These are phyloP conservation scores for Cheilosia urbana DNA, from an alignment of 2,888 invertebrate species.

Conservation along the genomic window DNA sequence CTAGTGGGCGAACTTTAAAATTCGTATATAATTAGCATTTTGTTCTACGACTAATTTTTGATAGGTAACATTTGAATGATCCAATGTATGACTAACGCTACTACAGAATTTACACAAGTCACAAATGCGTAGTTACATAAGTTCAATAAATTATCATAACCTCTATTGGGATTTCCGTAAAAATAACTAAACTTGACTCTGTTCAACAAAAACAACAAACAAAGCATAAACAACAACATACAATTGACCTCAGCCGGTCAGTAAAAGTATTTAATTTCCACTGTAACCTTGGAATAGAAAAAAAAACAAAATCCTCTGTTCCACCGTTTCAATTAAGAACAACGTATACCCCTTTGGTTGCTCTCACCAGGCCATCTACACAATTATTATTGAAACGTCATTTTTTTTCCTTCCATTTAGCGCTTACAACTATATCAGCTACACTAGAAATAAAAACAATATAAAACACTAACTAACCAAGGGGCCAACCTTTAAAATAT, in stretches of 20 bases:
- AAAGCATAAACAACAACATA: not conserved
- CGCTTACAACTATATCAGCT: conserved; percentile 2
- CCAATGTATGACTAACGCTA: not conserved
- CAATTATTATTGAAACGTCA: conserved; percentile 39
- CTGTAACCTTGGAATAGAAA: conserved; percentile 16
- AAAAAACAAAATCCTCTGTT: conserved; percentile 19
- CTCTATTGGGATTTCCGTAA: not conserved
- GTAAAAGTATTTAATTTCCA: not conserved
- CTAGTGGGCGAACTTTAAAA: too few relatives aligned
- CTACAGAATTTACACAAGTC: not conserved
- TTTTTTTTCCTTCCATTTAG: conserved; percentile 50
- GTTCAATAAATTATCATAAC: conserved; percentile 24
- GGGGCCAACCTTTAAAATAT: conserved; percentile 35
- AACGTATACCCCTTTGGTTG: not conserved
- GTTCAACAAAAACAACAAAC: not conserved
- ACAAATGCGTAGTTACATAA: not conserved
- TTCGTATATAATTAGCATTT: not conserved
- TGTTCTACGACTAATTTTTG: not conserved
- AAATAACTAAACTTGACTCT: not conserved
- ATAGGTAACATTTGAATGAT: not conserved
- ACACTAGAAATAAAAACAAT: not conserved
- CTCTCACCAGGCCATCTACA: not conserved
- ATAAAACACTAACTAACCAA: conserved; percentile 4
- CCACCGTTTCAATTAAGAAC: conserved; percentile 3
- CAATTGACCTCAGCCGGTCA: not conserved